Base-by-base conservation (phyloP, 2,797 vertebrate species). In the Halcyon leucocephala region DNA sequence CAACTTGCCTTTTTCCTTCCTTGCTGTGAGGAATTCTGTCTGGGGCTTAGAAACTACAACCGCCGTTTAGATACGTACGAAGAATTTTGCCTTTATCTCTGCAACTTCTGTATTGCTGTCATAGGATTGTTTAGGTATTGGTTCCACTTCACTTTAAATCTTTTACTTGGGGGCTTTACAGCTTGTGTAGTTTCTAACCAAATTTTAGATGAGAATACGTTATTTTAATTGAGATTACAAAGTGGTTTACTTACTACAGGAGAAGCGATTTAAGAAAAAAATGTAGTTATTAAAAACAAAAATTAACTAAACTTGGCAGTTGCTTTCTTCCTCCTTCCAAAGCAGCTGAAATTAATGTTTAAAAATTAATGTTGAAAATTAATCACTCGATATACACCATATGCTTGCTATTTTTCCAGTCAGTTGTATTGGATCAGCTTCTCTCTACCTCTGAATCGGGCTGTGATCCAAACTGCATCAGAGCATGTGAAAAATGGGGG, bases 311-410 rank as follows among this genome's bases (percentile, higher is more conserved):
- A 48, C 90, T 93, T 96, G 96, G 86, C 95, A 96, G 76, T 91
- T 95, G 86, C 35, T 74, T 46, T 54, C 66, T 86, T 86, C 64
- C 91, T 90, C 42, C 46, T 92, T 93, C 84, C 51, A 92, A 93
- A 94, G 82, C 41, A 74, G 16, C 7, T 64, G 72, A 85, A 94
- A 94, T 95, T 95, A 76, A 95, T 73, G 61, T 88, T 96, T 93
- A 95, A 93, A 96, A 90, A 93, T 96, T 95, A 73, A 95, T 91
- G 73, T 77, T 93, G 94, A 89, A 93, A 96, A 92, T 95, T 55
- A 95, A 80, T 87, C 85, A 60, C 44, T 93, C 93, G 82, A 74
- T 87, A 89, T 71, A 86, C 62, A 86, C 49, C n/a, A 72, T 91
- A 90, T 82, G 82, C 88, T 96, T 94, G 87, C 37, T 88, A 16